These are phyloP conservation scores for Lepidostoma basale DNA, from an alignment of 1,140 invertebrate species.

Conservation along the genomic window DNA sequence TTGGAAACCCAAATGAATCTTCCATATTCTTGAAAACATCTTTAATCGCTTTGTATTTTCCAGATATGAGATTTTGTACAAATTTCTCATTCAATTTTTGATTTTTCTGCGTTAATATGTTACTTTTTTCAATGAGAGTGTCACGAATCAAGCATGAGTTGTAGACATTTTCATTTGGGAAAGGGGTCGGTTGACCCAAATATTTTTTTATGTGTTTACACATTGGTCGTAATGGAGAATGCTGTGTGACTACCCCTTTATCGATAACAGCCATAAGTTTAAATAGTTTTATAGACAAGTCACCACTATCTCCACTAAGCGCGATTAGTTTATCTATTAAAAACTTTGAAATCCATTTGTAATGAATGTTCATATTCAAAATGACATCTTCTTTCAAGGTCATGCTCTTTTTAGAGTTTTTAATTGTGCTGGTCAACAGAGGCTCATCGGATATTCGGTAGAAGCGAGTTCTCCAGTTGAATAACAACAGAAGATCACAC, in stretches of 20 bases:
- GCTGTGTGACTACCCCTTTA: slow-evolving; percentile 25
- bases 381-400: slow-evolving; percentile 55
- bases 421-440: slow-evolving; percentile 48
- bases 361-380: slow-evolving; percentile 58
- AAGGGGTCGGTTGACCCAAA: slow-evolving; percentile 34
- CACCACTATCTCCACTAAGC: slow-evolving; percentile 26
- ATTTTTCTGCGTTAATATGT: slow-evolving; percentile 4
- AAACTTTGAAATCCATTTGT: slow-evolving; percentile 64
- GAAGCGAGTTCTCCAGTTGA: slow-evolving; percentile 61
- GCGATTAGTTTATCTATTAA: slow-evolving; percentile 52
- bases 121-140: slow-evolving; percentile 12
- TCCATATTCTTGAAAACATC: slow-evolving; percentile 31
- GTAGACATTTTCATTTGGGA: slow-evolving; percentile 42
- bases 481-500: slow-evolving; percentile 49
- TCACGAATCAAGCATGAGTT: slow-evolving; percentile 17
- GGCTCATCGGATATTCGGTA: slow-evolving; percentile 48
- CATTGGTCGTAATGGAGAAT: slow-evolving; percentile 39
- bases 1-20: slow-evolving; percentile 39
- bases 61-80: slow-evolving; percentile 6
- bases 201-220: slow-evolving; percentile 33
- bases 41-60: slow-evolving; percentile 5
- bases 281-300: not conserved
- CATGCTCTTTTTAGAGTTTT: slow-evolving; percentile 50
- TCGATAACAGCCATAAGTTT: slow-evolving; percentile 29
- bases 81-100: not conserved